Percentiles rank a stretch among this genome's conserved stretches.
Conservation (phyloP, 2,888 invertebrate species). For the Gastrophysa polygoni region DNA sequence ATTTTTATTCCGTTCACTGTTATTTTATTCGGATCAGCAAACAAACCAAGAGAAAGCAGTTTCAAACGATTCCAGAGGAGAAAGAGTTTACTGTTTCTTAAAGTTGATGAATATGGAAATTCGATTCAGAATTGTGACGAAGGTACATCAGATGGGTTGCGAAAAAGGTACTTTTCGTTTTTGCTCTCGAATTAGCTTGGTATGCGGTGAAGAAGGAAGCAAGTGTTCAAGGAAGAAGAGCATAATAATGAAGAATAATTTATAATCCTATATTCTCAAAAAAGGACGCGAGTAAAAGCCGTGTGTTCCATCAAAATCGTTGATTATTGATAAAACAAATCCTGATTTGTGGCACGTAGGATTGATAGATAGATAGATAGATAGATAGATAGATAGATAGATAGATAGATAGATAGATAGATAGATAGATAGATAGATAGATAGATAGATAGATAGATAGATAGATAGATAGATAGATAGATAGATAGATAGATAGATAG, state of each 20-base stretch:
- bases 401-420: too few relatives aligned
- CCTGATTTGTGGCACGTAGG: neutral
- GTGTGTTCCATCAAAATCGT: neutral
- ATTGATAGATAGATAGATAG: too few relatives aligned
- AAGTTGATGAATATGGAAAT: too few relatives aligned
- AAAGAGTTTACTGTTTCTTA: neutral
- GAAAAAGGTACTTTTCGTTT: slow-evolving; percentile 5
- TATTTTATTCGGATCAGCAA: neutral
- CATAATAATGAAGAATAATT: neutral
- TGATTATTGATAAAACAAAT: neutral
- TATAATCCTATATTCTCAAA: too few relatives aligned
- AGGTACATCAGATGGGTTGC: neutral
- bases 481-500: too few relatives aligned
- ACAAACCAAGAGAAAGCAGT: too few relatives aligned
- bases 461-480: too few relatives aligned
- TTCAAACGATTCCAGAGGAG: too few relatives aligned
- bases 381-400: too few relatives aligned
- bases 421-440: too few relatives aligned
- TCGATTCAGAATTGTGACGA: neutral
- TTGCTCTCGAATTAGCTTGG: slow-evolving; percentile 5
- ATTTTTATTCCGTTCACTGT: too few relatives aligned
- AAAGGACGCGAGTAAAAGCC: neutral
- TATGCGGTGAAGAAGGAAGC: neutral
- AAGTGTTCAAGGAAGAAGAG: slow-evolving; percentile 5
- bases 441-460: too few relatives aligned